phyloP scores from a whole-genome alignment of 2,113 vertebrate genomes.

The Channa maculata region DNA sequence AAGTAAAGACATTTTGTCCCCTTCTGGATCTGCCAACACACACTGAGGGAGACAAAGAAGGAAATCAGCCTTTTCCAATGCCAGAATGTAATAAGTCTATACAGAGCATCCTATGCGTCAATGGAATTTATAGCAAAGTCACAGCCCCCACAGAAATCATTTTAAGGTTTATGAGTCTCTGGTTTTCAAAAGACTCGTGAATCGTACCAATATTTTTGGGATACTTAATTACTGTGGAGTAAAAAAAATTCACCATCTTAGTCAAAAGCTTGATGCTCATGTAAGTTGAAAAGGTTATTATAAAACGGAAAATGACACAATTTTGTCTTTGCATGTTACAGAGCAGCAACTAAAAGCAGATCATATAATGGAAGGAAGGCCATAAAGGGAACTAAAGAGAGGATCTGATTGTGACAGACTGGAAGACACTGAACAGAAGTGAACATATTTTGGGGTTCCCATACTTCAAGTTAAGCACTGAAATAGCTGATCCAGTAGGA shows the following conservation, averaged over 20 bases:
- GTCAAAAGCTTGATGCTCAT: neutral
- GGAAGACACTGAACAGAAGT: neutral
- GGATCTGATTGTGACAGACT: neutral
- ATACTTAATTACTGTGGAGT: constrained; percentile 5
- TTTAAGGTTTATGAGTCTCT: constrained; percentile 1
- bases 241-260: constrained; percentile 1
- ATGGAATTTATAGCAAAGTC: too few relatives aligned
- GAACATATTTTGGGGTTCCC: neutral
- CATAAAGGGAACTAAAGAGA: neutral
- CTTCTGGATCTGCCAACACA: neutral
- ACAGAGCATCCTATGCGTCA: too few relatives aligned
- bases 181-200: constrained; percentile 35
- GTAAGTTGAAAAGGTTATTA: constrained; percentile 2
- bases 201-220: too few relatives aligned
- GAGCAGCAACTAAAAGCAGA: constrained; percentile 13
- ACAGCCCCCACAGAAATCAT: too few relatives aligned
- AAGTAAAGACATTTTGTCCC: constrained; percentile 21
- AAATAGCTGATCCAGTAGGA: neutral
- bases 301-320: neutral
- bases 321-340: constrained; percentile 14
- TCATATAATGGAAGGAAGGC: constrained; percentile 12
- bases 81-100: neutral
- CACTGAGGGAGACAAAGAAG: neutral
- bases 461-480: neutral
- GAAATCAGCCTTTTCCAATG: constrained; percentile 4